phyloP scores from a whole-genome alignment of 2,113 vertebrate species.

The Caretta caretta region DNA sequence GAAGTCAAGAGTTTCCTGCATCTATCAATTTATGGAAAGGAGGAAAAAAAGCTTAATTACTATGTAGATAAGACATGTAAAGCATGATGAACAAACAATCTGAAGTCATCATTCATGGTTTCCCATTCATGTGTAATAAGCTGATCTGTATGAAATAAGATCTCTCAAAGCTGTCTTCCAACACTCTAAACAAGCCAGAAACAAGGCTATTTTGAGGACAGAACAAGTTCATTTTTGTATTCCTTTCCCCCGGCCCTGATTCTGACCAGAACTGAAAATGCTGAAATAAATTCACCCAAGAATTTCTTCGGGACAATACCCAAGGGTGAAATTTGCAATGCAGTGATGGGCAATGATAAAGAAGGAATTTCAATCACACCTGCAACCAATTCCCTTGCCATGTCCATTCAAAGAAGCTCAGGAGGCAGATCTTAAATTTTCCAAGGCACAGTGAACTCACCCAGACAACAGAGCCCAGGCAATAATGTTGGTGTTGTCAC shows the following conservation, averaged over 20 bases:
- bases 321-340: neutral
- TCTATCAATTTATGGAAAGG: neutral
- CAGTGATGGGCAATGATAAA: neutral
- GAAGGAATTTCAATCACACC: neutral
- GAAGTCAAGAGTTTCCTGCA: neutral
- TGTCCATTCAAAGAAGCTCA: neutral
- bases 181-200: neutral
- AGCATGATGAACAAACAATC: neutral
- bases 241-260: neutral
- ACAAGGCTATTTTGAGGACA: neutral
- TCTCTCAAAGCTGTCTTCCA: neutral
- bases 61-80: constrained; percentile 3
- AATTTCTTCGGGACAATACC: neutral
- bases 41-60: neutral
- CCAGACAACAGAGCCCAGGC: neutral
- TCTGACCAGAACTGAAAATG: neutral
- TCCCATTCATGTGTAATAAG: neutral
- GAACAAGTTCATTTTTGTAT: neutral
- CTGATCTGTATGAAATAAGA: neutral
- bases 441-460: neutral
- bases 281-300: neutral
- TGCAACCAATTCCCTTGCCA: accelerated
- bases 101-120: neutral
- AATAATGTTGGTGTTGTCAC: neutral
- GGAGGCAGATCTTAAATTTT: neutral